These are phyloP conservation scores for Gonioctena quinquepunctata DNA, from an alignment of 1,140 invertebrate genomes.

Conservation along the genomic window DNA sequence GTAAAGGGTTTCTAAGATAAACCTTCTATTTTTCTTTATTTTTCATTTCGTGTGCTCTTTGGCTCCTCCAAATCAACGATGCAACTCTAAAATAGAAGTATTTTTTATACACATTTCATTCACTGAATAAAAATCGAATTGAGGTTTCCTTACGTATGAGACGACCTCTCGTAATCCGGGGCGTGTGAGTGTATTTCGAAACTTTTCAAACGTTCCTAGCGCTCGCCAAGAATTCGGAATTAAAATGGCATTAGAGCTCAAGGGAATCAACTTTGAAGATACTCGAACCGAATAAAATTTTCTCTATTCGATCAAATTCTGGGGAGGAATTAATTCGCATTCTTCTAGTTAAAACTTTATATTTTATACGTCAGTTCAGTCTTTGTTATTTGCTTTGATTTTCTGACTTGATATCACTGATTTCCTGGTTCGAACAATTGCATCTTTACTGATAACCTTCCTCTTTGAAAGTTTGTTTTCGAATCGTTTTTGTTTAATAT, in stretches of 20 bases:
- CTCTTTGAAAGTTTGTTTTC: no score
- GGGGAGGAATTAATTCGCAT: no score
- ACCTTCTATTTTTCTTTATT: not conserved
- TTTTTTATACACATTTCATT: not conserved
- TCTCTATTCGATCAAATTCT: no score
- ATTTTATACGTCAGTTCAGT: no score
- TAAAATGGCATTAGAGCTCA: conserved; percentile 8
- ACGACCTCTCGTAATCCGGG: not conserved
- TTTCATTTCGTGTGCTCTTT: not conserved
- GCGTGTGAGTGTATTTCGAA: not conserved
- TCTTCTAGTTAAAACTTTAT: no score
- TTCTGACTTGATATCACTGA: no score
- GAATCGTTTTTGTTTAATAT: no score
- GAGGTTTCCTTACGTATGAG: not conserved
- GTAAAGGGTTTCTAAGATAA: no score
- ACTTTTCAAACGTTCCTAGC: not conserved
- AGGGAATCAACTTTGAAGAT: conserved; percentile 1
- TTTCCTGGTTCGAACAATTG: no score
- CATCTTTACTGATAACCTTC: no score
- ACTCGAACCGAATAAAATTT: not conserved
- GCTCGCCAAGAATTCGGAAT: conserved; percentile 9
- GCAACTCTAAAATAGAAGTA: not conserved
- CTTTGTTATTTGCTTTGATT: no score
- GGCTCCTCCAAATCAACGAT: not conserved
- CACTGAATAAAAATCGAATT: not conserved